Evolutionary conservation across 2,888 invertebrate genomes (phyloP).

Genomic region (Lepidocyrtinus sp.): DNA sequence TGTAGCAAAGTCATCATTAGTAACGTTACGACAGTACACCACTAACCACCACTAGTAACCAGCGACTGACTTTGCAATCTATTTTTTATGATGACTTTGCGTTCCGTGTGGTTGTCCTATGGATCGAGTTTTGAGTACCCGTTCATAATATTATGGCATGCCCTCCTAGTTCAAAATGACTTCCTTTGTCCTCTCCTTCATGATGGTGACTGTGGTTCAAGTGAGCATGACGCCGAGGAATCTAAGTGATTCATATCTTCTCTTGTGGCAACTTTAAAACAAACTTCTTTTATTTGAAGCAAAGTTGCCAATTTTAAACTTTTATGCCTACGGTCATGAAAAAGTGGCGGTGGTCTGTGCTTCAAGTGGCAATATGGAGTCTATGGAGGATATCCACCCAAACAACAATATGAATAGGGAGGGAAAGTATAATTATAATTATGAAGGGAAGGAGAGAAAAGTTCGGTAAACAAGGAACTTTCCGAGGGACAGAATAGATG

Average conservation of each 20-base stretch:
- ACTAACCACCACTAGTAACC: neutral
- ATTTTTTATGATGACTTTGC: conserved; percentile 9
- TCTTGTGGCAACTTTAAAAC: conserved; percentile 11
- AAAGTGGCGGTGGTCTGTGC: too few relatives aligned
- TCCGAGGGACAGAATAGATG: neutral
- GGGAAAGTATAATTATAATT: too few relatives aligned
- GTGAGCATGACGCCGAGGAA: conserved; percentile 11
- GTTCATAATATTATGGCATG: neutral
- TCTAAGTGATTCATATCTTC: neutral
- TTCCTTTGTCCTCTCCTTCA: neutral
- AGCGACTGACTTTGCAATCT: neutral
- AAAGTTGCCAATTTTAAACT: conserved; percentile 9
- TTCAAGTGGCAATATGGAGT: too few relatives aligned
- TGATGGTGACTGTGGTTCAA: conserved; percentile 16
- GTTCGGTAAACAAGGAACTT: too few relatives aligned
- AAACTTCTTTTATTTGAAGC: too few relatives aligned
- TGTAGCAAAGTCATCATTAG: neutral
- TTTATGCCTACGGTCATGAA: neutral
- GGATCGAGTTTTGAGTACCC: neutral
- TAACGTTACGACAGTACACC: neutral
- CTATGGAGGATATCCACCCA: too few relatives aligned
- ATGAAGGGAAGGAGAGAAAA: too few relatives aligned
- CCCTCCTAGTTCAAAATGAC: neutral
- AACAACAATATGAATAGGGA: too few relatives aligned
- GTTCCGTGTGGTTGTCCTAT: neutral